phyloP scores from a whole-genome alignment of 2,113 vertebrate species.

The Neolamprologus brichardi region DNA sequence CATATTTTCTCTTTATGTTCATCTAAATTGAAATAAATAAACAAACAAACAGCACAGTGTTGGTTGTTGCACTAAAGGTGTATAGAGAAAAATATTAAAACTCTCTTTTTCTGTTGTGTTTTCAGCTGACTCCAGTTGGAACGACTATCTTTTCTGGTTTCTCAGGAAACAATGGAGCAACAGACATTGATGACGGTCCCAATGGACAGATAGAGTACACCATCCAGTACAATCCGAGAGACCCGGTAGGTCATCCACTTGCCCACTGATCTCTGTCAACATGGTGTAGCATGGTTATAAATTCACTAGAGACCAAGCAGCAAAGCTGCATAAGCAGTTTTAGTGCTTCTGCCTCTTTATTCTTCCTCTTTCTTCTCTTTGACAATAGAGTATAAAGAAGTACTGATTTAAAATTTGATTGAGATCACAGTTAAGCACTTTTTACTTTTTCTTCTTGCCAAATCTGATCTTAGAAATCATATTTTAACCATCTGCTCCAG shows the following conservation, averaged over 20 bases:
- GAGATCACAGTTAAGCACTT: background rate
- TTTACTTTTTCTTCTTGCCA: background rate
- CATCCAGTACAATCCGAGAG: slow-evolving; percentile 87
- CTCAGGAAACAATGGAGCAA: slow-evolving; percentile 86
- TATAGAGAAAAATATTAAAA: background rate
- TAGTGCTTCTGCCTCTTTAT: background rate
- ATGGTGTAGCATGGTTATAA: background rate
- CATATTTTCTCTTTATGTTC: background rate
- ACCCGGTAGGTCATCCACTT: slow-evolving; percentile 75
- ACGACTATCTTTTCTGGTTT: slow-evolving; percentile 96
- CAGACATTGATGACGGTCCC: slow-evolving; percentile 93
- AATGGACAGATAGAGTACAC: slow-evolving; percentile 97
- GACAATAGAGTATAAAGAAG: background rate
- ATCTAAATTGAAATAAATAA: background rate
- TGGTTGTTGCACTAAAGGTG: background rate
- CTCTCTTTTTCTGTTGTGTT: background rate
- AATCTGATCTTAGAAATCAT: background rate
- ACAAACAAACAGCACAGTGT: background rate
- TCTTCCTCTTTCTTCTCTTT: background rate
- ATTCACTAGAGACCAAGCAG: background rate
- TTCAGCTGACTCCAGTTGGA: slow-evolving; percentile 90
- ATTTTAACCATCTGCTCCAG: background rate
- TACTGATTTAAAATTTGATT: background rate
- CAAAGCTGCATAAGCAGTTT: background rate
- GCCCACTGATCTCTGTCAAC: background rate